phyloP scores from a whole-genome alignment of 2,113 vertebrate genomes.

The Prinia subflava region DNA sequence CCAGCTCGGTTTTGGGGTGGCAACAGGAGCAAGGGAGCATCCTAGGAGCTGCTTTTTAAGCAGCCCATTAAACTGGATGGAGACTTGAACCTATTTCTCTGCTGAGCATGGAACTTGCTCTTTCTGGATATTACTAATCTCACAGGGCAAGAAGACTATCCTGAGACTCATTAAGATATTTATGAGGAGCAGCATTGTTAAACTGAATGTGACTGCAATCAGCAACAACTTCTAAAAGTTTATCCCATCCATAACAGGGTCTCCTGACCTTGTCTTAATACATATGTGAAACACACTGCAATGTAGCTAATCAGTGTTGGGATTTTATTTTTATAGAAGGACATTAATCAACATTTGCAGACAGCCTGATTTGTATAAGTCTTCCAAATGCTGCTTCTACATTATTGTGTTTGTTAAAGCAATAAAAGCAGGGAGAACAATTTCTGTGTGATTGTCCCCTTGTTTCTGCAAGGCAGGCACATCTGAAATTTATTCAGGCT shows the following conservation, averaged over 20 bases:
- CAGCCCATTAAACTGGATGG: not conserved
- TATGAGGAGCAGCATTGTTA: slow-evolving; percentile 24
- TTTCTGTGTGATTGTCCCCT: not conserved
- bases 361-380: not conserved
- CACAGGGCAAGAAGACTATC: not conserved
- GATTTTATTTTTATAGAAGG: not conserved
- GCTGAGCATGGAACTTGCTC: not conserved
- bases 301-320: not conserved
- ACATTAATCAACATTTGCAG: not conserved
- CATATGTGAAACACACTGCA: not conserved
- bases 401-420: not conserved
- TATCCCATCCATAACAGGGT: not conserved
- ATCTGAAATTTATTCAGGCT: not conserved
- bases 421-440: not conserved
- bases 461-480: not conserved
- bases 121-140: slow-evolving; percentile 33
- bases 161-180: slow-evolving; percentile 32
- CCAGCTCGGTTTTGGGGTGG: not conserved
- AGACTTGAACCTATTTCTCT: not conserved
- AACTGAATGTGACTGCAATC: slow-evolving; percentile 27
- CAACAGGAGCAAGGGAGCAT: not conserved
- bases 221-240: not conserved
- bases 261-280: slow-evolving; percentile 1
- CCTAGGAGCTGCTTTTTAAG: not conserved
- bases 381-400: not conserved